These are phyloP conservation scores for Melieria omissa DNA, from an alignment of 2,888 invertebrate species.

Conservation along the genomic window DNA sequence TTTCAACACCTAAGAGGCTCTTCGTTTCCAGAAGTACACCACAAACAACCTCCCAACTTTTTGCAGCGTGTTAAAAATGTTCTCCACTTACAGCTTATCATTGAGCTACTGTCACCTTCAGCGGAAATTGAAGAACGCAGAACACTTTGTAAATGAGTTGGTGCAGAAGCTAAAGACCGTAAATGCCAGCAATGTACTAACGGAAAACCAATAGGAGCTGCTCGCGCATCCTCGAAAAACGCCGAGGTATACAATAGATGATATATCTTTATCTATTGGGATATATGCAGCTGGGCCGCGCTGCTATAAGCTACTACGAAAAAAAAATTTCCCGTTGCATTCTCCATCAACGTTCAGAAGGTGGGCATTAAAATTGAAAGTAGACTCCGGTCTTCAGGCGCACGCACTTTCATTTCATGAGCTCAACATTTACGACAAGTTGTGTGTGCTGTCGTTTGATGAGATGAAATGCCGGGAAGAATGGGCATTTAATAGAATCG, in stretches of 20 bases:
- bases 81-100: no score
- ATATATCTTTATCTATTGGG: not conserved
- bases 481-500: not conserved
- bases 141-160: no score
- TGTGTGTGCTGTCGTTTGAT: conserved; percentile 9
- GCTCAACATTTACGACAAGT: not conserved
- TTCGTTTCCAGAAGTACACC: no score
- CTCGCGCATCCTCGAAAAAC: conserved; percentile 54
- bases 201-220: conserved; percentile 46
- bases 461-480: conserved; percentile 1
- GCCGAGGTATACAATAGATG: conserved; percentile 14
- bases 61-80: no score
- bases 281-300: conserved; percentile 7
- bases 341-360: conserved; percentile 2
- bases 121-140: no score
- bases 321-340: not conserved
- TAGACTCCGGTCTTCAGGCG: not conserved
- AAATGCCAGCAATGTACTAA: not conserved
- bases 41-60: no score
- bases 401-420: not conserved
- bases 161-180: not conserved
- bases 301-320: conserved; percentile 7
- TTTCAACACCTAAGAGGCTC: no score
- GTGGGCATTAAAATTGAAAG: not conserved
- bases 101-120: no score